Percentiles rank a stretch among this genome's conserved stretches.
phyloP scores from a whole-genome alignment of 1,140 invertebrate genomes.

The Pinna nobilis region DNA sequence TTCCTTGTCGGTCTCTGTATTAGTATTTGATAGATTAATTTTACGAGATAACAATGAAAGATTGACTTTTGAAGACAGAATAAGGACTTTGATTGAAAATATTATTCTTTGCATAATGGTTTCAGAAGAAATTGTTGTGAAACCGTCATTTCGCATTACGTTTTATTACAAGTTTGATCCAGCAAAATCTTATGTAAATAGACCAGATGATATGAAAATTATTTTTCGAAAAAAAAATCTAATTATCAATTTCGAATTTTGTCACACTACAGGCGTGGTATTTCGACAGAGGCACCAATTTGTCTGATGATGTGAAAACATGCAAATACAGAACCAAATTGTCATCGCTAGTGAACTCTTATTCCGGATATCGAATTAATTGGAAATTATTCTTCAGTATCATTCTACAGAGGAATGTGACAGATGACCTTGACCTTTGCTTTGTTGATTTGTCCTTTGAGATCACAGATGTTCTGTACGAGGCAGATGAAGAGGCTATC shows the following conservation, averaged over 20 bases:
- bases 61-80: no score
- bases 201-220: not conserved
- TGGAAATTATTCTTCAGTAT: conserved; percentile 32
- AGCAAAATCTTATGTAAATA: not conserved
- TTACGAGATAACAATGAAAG: no score
- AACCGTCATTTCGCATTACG: no score
- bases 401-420: conserved; percentile 24
- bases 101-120: no score
- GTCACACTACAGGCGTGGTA: conserved; percentile 14
- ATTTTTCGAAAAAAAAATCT: not conserved
- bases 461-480: conserved; percentile 18
- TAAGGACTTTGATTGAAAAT: no score
- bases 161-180: no score
- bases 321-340: conserved; percentile 29
- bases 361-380: conserved; percentile 28
- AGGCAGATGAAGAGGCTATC: conserved; percentile 15
- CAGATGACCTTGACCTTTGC: conserved; percentile 27
- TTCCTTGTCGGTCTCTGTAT: no score
- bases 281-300: conserved; percentile 6
- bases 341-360: conserved; percentile 4
- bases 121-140: no score
- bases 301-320: conserved; percentile 15
- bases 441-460: conserved; percentile 27
- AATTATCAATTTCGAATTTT: not conserved
- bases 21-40: no score